phyloP scores from a whole-genome alignment of 1,140 invertebrate species.

The Aethina tumida region DNA sequence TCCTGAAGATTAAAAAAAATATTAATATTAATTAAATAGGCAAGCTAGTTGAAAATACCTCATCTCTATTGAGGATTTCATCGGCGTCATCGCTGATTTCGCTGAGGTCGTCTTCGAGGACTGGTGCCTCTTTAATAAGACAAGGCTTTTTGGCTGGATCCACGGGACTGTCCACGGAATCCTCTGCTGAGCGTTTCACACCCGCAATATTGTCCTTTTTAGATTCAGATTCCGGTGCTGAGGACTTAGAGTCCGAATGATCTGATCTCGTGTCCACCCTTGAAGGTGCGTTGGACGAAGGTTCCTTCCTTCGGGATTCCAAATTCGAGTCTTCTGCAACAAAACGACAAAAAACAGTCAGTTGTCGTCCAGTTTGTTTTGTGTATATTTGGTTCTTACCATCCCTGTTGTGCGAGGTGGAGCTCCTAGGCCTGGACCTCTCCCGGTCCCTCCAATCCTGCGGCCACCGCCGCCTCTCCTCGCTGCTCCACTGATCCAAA shows the following conservation, averaged over 20 bases:
- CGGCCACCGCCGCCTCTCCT: slow-evolving; percentile 30
- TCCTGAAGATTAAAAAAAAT: slow-evolving; percentile 11
- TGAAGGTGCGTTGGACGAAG: slow-evolving; percentile 1
- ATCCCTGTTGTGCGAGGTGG: slow-evolving; percentile 21
- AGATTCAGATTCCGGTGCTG: slow-evolving; percentile 3
- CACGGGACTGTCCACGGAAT: slow-evolving; percentile 30
- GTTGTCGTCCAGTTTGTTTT: not conserved
- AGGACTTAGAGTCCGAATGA: slow-evolving; percentile 7
- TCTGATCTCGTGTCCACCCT: not conserved
- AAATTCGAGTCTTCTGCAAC: slow-evolving; percentile 17
- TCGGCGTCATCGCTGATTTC: slow-evolving; percentile 81
- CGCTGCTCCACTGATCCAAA: slow-evolving; percentile 28
- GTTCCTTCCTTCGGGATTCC: slow-evolving; percentile 19
- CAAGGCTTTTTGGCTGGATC: slow-evolving; percentile 44
- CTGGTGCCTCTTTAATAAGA: slow-evolving; percentile 40
- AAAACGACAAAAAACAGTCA: slow-evolving; percentile 3
- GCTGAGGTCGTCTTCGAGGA: slow-evolving; percentile 64
- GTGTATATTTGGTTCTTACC: not conserved
- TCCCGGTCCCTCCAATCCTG: slow-evolving; percentile 30
- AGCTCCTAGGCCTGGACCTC: slow-evolving; percentile 27
- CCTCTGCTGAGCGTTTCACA: slow-evolving; percentile 31
- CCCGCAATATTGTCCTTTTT: slow-evolving; percentile 6
- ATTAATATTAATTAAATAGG: slow-evolving; percentile 2
- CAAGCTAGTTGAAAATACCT: slow-evolving; percentile 39
- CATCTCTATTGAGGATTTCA: slow-evolving; percentile 70